A percentile compares a stretch with the other conserved stretches of the same genome.
phyloP scores from a whole-genome alignment of 2,113 vertebrate genomes.

The Apodemus speciosus region DNA sequence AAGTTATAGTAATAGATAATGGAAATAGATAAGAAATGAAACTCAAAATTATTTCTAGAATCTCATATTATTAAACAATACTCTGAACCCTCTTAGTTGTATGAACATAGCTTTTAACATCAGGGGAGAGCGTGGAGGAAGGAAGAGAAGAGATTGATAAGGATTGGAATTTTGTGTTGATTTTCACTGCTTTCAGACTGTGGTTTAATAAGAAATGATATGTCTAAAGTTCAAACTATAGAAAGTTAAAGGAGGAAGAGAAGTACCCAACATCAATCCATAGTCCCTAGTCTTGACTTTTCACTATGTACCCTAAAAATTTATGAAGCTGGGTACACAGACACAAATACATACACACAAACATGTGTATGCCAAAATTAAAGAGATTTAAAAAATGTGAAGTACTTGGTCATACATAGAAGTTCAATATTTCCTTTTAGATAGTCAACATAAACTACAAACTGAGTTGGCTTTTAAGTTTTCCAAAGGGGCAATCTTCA shows the following conservation, averaged over 20 bases:
- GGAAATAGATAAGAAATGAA: background rate
- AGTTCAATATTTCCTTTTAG: background rate
- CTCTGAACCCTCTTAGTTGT: slow-evolving; percentile 5
- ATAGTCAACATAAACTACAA: slow-evolving; percentile 24
- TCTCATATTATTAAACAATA: background rate
- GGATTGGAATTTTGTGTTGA: slow-evolving; percentile 15
- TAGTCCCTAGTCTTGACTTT: background rate
- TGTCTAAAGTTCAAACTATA: slow-evolving; percentile 18
- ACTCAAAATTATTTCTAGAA: slow-evolving; percentile 28
- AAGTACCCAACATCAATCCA: background rate
- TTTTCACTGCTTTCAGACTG: background rate
- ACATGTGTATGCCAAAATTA: background rate
- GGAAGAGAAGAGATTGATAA: background rate
- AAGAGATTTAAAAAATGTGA: background rate
- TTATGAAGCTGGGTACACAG: background rate
- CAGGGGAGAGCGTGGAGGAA: background rate
- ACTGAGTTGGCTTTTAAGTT: background rate
- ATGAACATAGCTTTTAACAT: background rate
- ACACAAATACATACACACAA: background rate
- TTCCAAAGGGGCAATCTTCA: background rate
- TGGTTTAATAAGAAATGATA: slow-evolving; percentile 46
- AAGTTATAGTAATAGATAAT: background rate
- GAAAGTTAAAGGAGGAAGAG: background rate
- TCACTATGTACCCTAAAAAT: slow-evolving; percentile 30
- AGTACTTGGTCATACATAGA: background rate